Base-by-base conservation (phyloP, 2,113 vertebrate genomes). In the Bos indicus region DNA sequence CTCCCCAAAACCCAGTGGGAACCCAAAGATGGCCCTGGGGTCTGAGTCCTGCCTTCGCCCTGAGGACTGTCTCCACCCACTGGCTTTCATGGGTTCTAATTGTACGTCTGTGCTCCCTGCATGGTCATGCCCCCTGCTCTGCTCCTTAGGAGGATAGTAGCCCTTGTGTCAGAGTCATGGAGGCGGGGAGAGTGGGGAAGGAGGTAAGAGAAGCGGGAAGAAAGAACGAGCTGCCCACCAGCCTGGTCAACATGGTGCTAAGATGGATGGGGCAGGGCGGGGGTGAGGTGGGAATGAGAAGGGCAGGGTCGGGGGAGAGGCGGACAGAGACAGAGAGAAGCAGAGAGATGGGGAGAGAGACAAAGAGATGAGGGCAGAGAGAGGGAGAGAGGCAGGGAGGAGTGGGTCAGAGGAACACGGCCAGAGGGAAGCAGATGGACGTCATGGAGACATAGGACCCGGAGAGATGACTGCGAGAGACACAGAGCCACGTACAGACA, bases 191-290 rank as follows among this genome's bases (percentile, higher is more conserved):
- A 36, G 16, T 14, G 9, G 5, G 1, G 11, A 33, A 59, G 48
- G 6, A 54, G 16, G 13, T 4, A 14, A 60, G 51, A 78, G 2
- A 1, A 6, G 1, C 0, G 9, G 33, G 48, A 9, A 80, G 36
- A 26, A 13, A 33, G 57, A 5, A 16, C 1, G 2, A 71, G 77
- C 11, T 28, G 64, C 36, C 3, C 12, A 30, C 54, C 3, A 21
- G 16, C 36, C 8, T 0, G 6, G 14, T 59, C 10, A 23, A 23
- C 28, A 2, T 17, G 28, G 62, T 64, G 46, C 11, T 33, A n/a
- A 6, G 54, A 5, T 7, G n/a, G 10, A 23, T 0, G 33, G 23
- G 12, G 10, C 3, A 12, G 51, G 67, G 7, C 3, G 0, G 71
- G n/a, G 12, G 19, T 67, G 12, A 21, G 46, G 30, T 7, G 7